Evolutionary conservation across 1,140 invertebrate species (phyloP).

Genomic region (Lasioglossum baleicum): DNA sequence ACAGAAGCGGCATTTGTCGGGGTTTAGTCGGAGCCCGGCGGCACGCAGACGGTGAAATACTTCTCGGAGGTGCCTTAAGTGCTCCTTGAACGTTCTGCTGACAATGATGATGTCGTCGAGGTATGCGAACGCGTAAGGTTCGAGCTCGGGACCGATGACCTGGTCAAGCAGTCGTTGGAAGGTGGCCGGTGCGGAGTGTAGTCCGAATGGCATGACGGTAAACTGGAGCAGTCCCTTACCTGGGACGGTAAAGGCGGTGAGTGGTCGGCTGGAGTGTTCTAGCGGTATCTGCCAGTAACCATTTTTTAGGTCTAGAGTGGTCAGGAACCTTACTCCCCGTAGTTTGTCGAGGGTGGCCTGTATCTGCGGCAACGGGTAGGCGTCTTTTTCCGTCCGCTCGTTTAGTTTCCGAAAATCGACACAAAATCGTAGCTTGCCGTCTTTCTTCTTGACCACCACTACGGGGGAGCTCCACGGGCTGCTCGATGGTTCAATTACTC

Average conservation of each 20-base stretch:
- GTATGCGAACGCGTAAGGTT: neutral
- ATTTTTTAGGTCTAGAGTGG: too few species aligned
- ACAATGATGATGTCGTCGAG: neutral
- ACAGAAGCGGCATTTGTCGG: conserved; percentile 1
- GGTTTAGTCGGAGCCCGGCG: neutral
- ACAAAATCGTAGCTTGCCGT: neutral
- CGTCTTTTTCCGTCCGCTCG: too few species aligned
- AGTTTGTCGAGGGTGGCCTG: too few species aligned
- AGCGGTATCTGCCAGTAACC: neutral
- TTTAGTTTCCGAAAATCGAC: too few species aligned
- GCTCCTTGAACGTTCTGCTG: neutral
- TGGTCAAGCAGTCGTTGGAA: neutral
- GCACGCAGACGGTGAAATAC: neutral
- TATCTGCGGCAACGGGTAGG: too few species aligned
- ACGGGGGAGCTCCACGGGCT: neutral
- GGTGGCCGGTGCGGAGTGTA: neutral
- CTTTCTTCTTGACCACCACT: neutral
- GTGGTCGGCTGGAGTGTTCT: too few species aligned
- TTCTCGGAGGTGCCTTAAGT: neutral
- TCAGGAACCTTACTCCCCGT: too few species aligned
- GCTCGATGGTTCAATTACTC: neutral
- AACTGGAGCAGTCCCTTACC: neutral
- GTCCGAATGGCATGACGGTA: neutral
- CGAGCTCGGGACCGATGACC: neutral
- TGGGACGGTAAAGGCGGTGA: too few species aligned